Conservation (phyloP, 1,140 invertebrate species). For the Holcopasites calliopsidis region DNA sequence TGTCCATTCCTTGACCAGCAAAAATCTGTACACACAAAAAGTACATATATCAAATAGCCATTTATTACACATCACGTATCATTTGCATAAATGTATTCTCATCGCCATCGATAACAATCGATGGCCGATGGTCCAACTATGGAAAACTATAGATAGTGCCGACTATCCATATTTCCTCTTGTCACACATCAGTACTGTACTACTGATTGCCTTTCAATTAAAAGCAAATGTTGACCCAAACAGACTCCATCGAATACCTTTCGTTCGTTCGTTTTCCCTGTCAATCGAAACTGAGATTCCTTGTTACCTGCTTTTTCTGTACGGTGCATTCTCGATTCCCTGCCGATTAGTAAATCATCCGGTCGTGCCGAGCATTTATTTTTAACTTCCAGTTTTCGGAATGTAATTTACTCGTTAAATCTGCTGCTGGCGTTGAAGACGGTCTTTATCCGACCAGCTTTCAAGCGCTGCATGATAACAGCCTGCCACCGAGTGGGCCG, state of each 20-base stretch:
- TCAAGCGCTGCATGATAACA: slow-evolving; percentile 29
- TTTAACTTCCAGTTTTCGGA: slow-evolving; percentile 23
- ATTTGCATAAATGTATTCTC: too few relatives aligned
- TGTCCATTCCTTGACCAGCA: too few relatives aligned
- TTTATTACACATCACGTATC: too few relatives aligned
- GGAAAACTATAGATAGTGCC: too few relatives aligned
- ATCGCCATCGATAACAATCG: too few relatives aligned
- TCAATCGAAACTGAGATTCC: slow-evolving; percentile 36
- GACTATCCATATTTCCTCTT: too few relatives aligned
- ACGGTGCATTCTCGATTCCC: not conserved
- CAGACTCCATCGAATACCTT: slow-evolving; percentile 1
- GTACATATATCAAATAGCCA: too few relatives aligned
- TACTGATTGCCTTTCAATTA: slow-evolving; percentile 22
- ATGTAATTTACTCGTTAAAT: slow-evolving; percentile 47
- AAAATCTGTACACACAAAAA: too few relatives aligned
- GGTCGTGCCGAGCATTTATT: slow-evolving; percentile 31
- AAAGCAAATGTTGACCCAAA: slow-evolving; percentile 3
- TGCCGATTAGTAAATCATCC: slow-evolving; percentile 12
- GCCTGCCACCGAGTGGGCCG: not conserved
- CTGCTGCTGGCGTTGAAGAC: slow-evolving; percentile 35
- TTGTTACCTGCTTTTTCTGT: not conserved
- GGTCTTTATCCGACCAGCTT: slow-evolving; percentile 33
- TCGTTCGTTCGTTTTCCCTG: slow-evolving; percentile 18
- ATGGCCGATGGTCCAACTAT: too few relatives aligned
- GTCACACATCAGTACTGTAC: too few relatives aligned